A percentile compares a stretch with the other conserved stretches of the same genome.
These are phyloP conservation scores for Elephas maximus DNA, from an alignment of 2,113 vertebrate genomes.

Conservation along the genomic window DNA sequence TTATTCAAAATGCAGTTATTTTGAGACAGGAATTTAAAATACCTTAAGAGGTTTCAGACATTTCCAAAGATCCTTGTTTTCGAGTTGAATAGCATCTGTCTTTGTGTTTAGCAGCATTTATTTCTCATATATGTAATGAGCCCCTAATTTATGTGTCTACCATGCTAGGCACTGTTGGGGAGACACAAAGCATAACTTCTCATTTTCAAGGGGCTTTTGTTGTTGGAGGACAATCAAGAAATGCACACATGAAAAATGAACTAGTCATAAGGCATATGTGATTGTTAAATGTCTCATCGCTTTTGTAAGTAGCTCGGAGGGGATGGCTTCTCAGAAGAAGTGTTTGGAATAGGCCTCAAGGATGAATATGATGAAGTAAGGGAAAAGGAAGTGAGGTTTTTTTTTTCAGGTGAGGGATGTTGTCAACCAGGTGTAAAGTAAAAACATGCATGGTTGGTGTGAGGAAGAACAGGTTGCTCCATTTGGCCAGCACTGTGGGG, in stretches of 20 bases:
- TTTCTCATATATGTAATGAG: background rate
- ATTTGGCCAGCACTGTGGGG: background rate
- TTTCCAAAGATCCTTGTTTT: background rate
- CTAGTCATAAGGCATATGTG: background rate
- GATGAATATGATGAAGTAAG: background rate
- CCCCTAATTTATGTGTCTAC: background rate
- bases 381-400: background rate
- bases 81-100: background rate
- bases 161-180: too few species aligned
- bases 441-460: background rate
- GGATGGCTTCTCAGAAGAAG: background rate
- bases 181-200: background rate
- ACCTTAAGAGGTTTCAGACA: background rate
- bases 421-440: background rate
- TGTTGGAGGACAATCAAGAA: background rate
- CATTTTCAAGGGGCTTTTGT: background rate
- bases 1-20: constrained; percentile 24
- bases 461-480: background rate
- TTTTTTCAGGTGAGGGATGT: background rate
- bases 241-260: background rate
- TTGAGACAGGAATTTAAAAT: constrained; percentile 13
- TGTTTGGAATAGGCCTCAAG: background rate
- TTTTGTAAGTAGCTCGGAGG: background rate
- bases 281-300: background rate
- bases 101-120: background rate